phyloP scores from a whole-genome alignment of 1,140 invertebrate genomes.

The Cotesia typhae region DNA sequence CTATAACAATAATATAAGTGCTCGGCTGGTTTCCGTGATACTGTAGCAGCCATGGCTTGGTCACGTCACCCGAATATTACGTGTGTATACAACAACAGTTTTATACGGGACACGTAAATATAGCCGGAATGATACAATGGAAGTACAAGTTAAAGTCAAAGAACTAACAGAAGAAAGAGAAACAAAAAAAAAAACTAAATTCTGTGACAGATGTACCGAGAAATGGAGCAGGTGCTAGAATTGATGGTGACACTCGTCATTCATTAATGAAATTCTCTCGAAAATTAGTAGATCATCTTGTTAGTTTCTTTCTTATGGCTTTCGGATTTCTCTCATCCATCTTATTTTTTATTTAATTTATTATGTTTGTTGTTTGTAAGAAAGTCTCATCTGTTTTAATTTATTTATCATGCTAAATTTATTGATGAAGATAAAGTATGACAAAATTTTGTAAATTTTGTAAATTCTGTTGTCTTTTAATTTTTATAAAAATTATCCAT shows the following conservation, averaged over 20 bases:
- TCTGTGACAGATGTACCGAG: not conserved
- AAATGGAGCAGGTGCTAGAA: not conserved
- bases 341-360: too few relatives aligned
- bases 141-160: not conserved
- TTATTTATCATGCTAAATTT: too few relatives aligned
- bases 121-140: not conserved
- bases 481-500: too few relatives aligned
- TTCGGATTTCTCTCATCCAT: not conserved
- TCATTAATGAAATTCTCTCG: not conserved
- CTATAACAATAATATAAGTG: not conserved
- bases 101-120: conserved; percentile 8
- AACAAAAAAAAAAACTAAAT: not conserved
- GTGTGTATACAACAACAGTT: conserved; percentile 27
- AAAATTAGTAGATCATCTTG: not conserved
- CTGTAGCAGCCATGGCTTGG: not conserved
- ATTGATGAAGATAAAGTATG: too few relatives aligned
- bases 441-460: too few relatives aligned
- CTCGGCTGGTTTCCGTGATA: conserved; percentile 9
- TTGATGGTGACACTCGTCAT: not conserved
- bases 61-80: conserved; percentile 37
- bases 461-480: too few relatives aligned
- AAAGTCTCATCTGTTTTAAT: too few relatives aligned
- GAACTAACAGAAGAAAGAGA: not conserved
- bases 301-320: not conserved
- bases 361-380: too few relatives aligned